Evolutionary conservation across 2,888 invertebrate genomes (phyloP).

Genomic region (Notodonta ziczac): DNA sequence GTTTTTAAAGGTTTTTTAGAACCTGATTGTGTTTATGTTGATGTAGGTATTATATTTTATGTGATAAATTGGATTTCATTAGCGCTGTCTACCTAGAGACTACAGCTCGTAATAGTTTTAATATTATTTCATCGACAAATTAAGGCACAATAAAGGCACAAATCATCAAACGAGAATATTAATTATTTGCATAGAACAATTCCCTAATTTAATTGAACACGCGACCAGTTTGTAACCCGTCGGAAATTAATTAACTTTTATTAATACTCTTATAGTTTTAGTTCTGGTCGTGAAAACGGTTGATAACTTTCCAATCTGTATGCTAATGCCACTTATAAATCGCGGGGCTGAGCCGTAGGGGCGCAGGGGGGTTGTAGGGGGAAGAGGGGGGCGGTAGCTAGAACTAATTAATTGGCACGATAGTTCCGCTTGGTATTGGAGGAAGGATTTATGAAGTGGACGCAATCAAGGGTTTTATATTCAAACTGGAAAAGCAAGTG

Average conservation of each 20-base stretch:
- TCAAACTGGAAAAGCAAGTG: too few species aligned
- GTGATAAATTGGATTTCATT: too few species aligned
- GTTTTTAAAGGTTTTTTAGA: too few species aligned
- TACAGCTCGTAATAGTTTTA: too few species aligned
- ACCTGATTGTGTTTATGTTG: too few species aligned
- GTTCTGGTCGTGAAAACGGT: slow-evolving; percentile 25
- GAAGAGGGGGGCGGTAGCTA: slow-evolving; percentile 16
- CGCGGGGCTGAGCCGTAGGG: slow-evolving; percentile 34
- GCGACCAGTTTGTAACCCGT: not conserved
- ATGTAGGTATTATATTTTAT: too few species aligned
- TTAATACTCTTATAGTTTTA: not conserved
- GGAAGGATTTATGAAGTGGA: slow-evolving; percentile 40
- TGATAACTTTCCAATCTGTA: slow-evolving; percentile 75
- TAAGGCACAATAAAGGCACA: too few species aligned
- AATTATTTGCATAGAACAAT: too few species aligned
- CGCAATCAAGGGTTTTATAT: too few species aligned
- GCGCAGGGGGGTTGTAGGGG: slow-evolving; percentile 6
- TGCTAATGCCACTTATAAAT: slow-evolving; percentile 70
- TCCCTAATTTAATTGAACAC: not conserved
- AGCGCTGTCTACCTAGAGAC: too few species aligned
- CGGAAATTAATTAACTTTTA: slow-evolving; percentile 1
- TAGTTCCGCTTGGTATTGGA: slow-evolving; percentile 48
- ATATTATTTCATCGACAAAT: too few species aligned
- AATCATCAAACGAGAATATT: too few species aligned
- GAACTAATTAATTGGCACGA: slow-evolving; percentile 55